Conservation (phyloP, 2,888 invertebrate genomes). For the Aleiodes testaceus region DNA sequence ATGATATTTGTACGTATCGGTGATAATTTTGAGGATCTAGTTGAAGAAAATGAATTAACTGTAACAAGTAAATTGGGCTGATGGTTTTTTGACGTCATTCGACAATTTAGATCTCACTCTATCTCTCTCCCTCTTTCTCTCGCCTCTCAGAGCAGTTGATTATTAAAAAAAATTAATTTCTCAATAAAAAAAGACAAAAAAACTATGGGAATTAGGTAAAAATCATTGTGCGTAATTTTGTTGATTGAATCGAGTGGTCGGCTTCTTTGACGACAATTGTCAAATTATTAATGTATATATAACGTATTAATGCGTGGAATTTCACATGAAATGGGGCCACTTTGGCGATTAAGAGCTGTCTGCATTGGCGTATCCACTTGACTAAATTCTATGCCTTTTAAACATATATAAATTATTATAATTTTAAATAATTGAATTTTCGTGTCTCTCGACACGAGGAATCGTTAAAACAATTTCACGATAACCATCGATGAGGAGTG, state of each 20-base stretch:
- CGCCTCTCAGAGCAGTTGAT: not conserved
- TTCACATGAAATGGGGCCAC: not conserved
- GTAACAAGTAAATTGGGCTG: conserved; percentile 50
- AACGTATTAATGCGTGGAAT: not conserved
- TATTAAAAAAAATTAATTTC: not conserved
- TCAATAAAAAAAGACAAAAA: not conserved
- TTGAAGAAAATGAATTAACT: conserved; percentile 39
- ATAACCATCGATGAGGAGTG: no score
- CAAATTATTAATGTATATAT: conserved; percentile 19
- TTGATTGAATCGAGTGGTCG: not conserved
- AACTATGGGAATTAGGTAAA: no score
- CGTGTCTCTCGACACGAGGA: no score
- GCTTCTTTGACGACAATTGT: conserved; percentile 9
- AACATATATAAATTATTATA: no score
- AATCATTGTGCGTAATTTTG: not conserved
- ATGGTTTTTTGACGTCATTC: conserved; percentile 50
- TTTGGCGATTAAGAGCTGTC: not conserved
- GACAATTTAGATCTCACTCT: conserved; percentile 8
- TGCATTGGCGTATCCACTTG: no score
- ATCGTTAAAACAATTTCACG: no score
- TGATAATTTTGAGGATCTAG: conserved; percentile 48
- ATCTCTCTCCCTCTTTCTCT: conserved; percentile 17
- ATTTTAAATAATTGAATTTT: no score
- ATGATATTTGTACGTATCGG: conserved; percentile 56
- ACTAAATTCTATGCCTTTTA: no score